phyloP scores from a whole-genome alignment of 1,140 invertebrate species.

The Zaprionus nigranus region DNA sequence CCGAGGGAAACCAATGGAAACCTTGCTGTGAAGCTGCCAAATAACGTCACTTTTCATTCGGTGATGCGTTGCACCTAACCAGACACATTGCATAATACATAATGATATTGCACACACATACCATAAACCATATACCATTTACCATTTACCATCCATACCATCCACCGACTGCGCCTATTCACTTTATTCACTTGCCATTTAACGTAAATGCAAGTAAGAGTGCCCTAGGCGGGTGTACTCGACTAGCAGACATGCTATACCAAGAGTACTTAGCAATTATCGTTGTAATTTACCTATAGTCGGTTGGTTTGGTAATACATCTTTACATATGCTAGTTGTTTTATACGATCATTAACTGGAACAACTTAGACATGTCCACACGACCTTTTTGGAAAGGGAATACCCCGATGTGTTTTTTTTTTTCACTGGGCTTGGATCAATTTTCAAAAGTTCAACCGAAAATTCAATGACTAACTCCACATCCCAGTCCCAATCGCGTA shows the following conservation, averaged over 20 bases:
- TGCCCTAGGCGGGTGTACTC: neutral
- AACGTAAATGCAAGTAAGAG: slow-evolving; percentile 25
- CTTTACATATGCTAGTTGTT: neutral
- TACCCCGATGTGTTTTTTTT: neutral
- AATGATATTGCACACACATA: slow-evolving; percentile 13
- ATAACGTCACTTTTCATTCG: slow-evolving; percentile 21
- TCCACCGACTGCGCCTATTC: slow-evolving; percentile 19
- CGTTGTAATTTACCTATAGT: neutral
- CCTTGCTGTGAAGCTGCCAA: neutral
- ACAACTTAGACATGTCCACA: neutral
- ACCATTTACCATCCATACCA: neutral
- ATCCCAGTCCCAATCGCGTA: neutral
- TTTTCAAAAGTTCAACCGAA: slow-evolving; percentile 61
- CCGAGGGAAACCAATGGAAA: neutral
- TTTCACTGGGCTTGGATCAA: slow-evolving; percentile 7
- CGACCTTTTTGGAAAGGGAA: neutral
- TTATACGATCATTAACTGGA: neutral
- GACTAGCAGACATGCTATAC: neutral
- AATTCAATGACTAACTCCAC: slow-evolving; percentile 52
- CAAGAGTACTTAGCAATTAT: neutral
- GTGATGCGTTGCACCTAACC: slow-evolving; percentile 42
- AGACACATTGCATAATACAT: slow-evolving; percentile 21
- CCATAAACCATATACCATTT: slow-evolving; percentile 11
- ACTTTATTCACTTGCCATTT: slow-evolving; percentile 59
- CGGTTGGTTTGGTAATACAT: neutral